Percentiles rank a stretch among this genome's conserved stretches.
phyloP scores from a whole-genome alignment of 2,797 vertebrate species.

The Psittacula derbiana region DNA sequence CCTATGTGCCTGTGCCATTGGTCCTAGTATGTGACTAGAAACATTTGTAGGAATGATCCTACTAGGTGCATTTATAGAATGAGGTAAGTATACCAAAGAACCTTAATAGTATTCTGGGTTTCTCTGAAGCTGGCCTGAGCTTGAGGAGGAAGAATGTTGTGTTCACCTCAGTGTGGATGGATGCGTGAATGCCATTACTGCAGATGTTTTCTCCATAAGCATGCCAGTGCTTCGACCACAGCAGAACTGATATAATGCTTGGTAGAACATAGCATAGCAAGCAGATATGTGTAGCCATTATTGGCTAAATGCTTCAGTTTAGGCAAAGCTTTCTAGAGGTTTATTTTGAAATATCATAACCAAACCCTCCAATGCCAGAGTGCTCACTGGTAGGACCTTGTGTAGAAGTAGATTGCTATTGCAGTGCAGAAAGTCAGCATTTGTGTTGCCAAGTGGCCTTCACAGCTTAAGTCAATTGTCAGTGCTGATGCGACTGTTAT shows the following conservation, averaged over 20 bases:
- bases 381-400: neutral
- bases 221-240: neutral
- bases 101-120: neutral
- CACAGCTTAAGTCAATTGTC: neutral
- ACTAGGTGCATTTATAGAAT: neutral
- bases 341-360: neutral
- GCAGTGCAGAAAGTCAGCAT: neutral
- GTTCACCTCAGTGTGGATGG: neutral
- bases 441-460: accelerated
- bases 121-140: neutral
- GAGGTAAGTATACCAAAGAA: neutral
- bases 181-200: neutral
- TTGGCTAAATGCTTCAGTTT: neutral
- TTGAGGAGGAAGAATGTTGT: neutral
- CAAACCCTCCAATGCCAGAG: neutral
- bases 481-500: neutral
- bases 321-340: neutral
- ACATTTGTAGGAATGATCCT: neutral
- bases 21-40: neutral
- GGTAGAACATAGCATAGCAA: accelerated
- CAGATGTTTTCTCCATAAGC: neutral
- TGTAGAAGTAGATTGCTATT: neutral
- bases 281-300: accelerated
- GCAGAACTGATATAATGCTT: neutral
- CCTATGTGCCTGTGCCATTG: neutral